Percentiles rank a stretch among this genome's conserved stretches.
Evolutionary conservation across 2,888 invertebrate genomes (phyloP).

Genomic region (Mystacides longicornis): DNA sequence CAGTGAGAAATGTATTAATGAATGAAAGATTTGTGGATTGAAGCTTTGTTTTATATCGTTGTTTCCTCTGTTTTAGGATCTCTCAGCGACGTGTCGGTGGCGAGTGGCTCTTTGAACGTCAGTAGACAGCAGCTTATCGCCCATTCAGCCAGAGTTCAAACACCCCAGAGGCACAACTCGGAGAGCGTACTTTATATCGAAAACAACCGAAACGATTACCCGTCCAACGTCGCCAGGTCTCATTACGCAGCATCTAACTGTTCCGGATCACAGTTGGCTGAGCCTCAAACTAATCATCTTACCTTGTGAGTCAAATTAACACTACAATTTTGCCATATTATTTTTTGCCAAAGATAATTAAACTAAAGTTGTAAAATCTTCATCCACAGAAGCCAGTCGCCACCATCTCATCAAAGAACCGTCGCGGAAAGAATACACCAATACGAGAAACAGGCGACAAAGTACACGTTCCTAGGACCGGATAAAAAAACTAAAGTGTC

Average conservation of each 20-base stretch:
- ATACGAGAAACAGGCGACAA: constrained; percentile 37
- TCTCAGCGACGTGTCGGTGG: constrained; percentile 63
- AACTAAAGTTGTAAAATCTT: not conserved
- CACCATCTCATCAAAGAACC: constrained; percentile 40
- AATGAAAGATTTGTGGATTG: too few species aligned
- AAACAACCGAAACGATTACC: constrained; percentile 35
- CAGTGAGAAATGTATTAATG: too few species aligned
- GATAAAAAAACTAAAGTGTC: constrained; percentile 65
- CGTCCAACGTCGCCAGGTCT: constrained; percentile 22
- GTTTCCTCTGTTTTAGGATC: constrained; percentile 49
- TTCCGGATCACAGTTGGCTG: constrained; percentile 42
- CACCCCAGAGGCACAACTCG: constrained; percentile 70
- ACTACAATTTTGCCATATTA: not conserved
- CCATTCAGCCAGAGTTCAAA: constrained; percentile 68
- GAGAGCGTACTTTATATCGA: constrained; percentile 67
- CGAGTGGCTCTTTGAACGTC: constrained; percentile 45
- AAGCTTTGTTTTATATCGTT: too few species aligned
- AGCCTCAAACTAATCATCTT: constrained; percentile 13
- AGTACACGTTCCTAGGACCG: constrained; percentile 63
- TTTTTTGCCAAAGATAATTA: not conserved
- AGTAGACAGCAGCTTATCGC: constrained; percentile 57
- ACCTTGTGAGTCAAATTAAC: constrained; percentile 26
- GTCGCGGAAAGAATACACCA: constrained; percentile 40
- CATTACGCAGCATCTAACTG: constrained; percentile 42
- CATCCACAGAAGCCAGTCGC: constrained; percentile 30